phyloP scores from a whole-genome alignment of 2,888 invertebrate genomes.

The Microplitis manilae region DNA sequence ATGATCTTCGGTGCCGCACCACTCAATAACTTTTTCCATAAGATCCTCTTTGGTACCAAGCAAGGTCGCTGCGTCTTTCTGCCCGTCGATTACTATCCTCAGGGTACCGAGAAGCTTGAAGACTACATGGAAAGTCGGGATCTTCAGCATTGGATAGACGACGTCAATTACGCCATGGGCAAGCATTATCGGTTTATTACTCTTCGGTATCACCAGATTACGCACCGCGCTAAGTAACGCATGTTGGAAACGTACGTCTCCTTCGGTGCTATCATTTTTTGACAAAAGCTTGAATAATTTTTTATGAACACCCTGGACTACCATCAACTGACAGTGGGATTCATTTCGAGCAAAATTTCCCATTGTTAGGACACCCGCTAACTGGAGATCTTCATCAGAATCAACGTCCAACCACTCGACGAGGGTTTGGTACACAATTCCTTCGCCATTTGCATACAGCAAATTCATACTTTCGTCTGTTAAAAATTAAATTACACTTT shows the following conservation, averaged over 20 bases:
- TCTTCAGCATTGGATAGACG: constrained; percentile 80
- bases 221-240: constrained; percentile 85
- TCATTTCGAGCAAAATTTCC: constrained; percentile 94
- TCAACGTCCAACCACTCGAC: constrained; percentile 83
- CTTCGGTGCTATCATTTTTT: constrained; percentile 55
- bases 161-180: constrained; percentile 82
- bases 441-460: constrained; percentile 84
- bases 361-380: constrained; percentile 88
- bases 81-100: constrained; percentile 89
- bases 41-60: constrained; percentile 78
- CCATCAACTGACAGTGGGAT: constrained; percentile 87
- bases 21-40: constrained; percentile 79
- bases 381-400: constrained; percentile 81
- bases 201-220: constrained; percentile 82
- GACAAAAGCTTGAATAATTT: constrained; percentile 74
- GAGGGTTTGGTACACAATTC: constrained; percentile 81
- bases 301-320: constrained; percentile 83
- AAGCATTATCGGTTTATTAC: constrained; percentile 83
- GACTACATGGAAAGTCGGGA: constrained; percentile 84
- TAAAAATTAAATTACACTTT: constrained; percentile 49
- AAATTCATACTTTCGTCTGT: constrained; percentile 90
- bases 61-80: constrained; percentile 81
- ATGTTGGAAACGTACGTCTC: constrained; percentile 76
- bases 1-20: constrained; percentile 85
- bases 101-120: constrained; percentile 90